Conservation (phyloP, 2,888 invertebrate genomes). For the Spodoptera littoralis region DNA sequence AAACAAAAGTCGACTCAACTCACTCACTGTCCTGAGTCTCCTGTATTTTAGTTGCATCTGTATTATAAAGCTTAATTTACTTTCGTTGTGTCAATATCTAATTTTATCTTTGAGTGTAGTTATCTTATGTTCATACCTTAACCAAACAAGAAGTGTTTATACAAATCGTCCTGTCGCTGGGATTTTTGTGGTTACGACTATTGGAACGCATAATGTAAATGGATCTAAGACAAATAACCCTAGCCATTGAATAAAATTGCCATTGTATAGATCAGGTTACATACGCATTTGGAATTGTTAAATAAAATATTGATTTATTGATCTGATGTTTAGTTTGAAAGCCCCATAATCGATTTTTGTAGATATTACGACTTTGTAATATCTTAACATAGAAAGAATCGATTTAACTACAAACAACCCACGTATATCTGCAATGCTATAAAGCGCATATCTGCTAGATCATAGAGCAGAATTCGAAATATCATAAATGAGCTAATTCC, state of each 20-base stretch:
- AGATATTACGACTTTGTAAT: too few species aligned
- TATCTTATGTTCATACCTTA: background rate
- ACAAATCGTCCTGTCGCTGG: background rate
- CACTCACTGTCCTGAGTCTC: background rate
- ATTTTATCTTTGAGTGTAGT: too few species aligned
- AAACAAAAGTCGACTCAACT: background rate
- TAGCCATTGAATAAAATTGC: constrained; percentile 18
- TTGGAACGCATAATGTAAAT: constrained; percentile 44
- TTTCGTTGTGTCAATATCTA: too few species aligned
- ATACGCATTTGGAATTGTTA: constrained; percentile 23
- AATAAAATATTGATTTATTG: constrained; percentile 19
- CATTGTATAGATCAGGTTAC: constrained; percentile 15
- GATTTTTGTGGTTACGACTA: constrained; percentile 43
- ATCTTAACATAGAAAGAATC: too few species aligned
- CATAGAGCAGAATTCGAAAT: constrained; percentile 18
- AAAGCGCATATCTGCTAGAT: constrained; percentile 2
- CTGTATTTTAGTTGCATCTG: too few species aligned
- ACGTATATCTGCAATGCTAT: constrained; percentile 1
- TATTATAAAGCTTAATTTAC: too few species aligned
- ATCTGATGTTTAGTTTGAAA: constrained; percentile 6
- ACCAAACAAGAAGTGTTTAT: background rate
- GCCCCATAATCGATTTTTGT: too few species aligned
- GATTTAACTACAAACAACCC: background rate
- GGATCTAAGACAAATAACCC: constrained; percentile 32
- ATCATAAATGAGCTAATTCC: constrained; percentile 34